These are phyloP conservation scores for Lithobius niger DNA, from an alignment of 1,140 invertebrate species.

Conservation along the genomic window DNA sequence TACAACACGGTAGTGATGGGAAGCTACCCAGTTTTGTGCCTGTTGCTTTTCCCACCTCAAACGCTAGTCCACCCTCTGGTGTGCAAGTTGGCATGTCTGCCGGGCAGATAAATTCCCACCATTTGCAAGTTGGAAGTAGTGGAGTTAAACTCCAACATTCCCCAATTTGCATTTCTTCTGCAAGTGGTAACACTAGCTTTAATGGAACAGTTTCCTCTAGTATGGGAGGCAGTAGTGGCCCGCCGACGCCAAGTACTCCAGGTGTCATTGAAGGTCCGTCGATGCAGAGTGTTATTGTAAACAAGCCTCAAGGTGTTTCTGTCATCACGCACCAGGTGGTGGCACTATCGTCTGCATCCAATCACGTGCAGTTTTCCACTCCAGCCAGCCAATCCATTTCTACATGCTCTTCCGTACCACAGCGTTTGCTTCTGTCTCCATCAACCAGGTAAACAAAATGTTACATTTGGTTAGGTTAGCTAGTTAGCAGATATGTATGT, in stretches of 20 bases:
- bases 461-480: no score
- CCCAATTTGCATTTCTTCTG: no score
- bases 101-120: no score
- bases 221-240: no score
- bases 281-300: conserved; percentile 5
- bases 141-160: no score
- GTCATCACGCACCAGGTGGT: conserved; percentile 10
- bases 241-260: no score
- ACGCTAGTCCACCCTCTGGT: not conserved
- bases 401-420: not conserved
- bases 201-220: no score
- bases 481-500: no score
- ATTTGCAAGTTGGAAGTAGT: no score
- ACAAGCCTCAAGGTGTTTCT: conserved; percentile 1
- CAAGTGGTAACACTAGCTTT: no score
- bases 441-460: conserved; percentile 2
- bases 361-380: not conserved
- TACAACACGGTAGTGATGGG: not conserved
- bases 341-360: conserved; percentile 9
- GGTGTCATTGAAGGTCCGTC: not conserved
- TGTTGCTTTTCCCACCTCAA: not conserved
- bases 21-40: not conserved
- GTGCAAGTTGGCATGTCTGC: not conserved
- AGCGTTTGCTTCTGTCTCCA: not conserved
- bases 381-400: not conserved